These are phyloP conservation scores for Tetranychus piercei DNA, from an alignment of 2,888 invertebrate species.

Conservation along the genomic window DNA sequence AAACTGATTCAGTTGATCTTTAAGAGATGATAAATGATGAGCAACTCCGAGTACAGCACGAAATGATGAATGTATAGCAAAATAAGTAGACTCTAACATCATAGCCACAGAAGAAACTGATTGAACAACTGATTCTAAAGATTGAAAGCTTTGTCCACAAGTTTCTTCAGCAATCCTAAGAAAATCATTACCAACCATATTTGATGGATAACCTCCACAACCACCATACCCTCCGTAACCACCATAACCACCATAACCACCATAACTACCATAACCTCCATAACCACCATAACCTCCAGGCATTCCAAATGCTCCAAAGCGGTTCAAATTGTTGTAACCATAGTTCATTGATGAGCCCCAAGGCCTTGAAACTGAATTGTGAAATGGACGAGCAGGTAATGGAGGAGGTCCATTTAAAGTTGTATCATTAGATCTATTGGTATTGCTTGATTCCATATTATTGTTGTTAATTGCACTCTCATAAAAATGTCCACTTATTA, in stretches of 20 bases:
- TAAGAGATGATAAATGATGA: conserved; percentile 70
- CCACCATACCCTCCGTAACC: conserved; percentile 15
- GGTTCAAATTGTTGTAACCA: neutral
- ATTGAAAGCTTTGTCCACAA: conserved; percentile 78
- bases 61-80: conserved; percentile 84
- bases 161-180: conserved; percentile 75
- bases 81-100: conserved; percentile 91
- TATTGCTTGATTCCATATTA: too few species aligned
- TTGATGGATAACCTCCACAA: conserved; percentile 11
- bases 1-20: conserved; percentile 62
- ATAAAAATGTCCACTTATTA: too few species aligned
- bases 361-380: neutral
- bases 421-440: neutral
- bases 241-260: neutral
- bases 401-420: neutral
- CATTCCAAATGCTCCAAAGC: neutral
- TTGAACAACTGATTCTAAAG: conserved; percentile 73
- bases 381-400: conserved; percentile 7
- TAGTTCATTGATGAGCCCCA: neutral
- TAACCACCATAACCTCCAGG: neutral
- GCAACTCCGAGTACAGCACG: conserved; percentile 85
- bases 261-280: neutral
- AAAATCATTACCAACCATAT: conserved; percentile 36
- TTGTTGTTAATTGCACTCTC: too few species aligned
- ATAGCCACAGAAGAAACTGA: conserved; percentile 83